Percentiles rank a stretch among this genome's conserved stretches.
phyloP scores from a whole-genome alignment of 1,140 invertebrate species.

The Euglossa dilemma region DNA sequence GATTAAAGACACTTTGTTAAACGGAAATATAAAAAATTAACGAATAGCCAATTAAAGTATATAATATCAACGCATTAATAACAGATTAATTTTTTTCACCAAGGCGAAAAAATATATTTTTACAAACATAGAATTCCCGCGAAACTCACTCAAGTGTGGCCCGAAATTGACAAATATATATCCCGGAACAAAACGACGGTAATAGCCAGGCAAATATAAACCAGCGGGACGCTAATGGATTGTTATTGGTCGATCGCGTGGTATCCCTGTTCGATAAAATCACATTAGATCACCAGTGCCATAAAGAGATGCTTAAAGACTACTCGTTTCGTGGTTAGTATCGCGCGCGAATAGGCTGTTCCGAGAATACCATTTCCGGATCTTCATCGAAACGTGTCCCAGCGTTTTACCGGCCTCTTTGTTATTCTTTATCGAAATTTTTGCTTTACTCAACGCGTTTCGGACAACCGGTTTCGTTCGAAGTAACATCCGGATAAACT shows the following conservation, averaged over 20 bases:
- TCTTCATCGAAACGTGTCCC: background rate
- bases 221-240: slow-evolving; percentile 22
- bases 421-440: background rate
- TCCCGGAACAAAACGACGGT: slow-evolving; percentile 15
- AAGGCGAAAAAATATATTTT: background rate
- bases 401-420: too few species aligned
- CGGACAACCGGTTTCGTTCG: background rate
- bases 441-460: background rate
- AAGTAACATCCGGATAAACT: background rate
- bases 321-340: background rate
- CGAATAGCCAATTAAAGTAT: too few species aligned
- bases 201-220: slow-evolving; percentile 20
- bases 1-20: too few species aligned
- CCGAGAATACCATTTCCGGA: background rate
- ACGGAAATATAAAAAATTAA: too few species aligned
- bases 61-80: background rate
- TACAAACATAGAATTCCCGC: background rate
- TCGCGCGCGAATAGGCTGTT: background rate
- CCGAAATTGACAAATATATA: slow-evolving; percentile 2
- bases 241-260: slow-evolving; percentile 29
- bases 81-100: background rate
- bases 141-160: background rate
- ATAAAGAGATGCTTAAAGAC: slow-evolving; percentile 5
- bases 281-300: background rate
- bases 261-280: background rate